Evolutionary conservation across 1,140 invertebrate species (phyloP).

Genomic region (Macrobrachium nipponense): DNA sequence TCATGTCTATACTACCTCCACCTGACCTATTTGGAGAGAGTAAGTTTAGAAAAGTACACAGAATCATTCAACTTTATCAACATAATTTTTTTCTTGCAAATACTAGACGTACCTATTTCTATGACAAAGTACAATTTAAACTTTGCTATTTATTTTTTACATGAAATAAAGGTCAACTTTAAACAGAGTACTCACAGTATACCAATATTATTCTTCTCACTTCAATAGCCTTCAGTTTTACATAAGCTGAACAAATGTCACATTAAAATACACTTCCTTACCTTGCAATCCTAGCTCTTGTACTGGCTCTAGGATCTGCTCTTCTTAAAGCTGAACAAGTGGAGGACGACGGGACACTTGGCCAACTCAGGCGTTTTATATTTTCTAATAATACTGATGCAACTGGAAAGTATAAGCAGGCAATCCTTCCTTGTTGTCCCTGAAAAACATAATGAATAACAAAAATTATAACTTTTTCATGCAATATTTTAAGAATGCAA

Average conservation of each 20-base stretch:
- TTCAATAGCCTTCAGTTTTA: too few relatives aligned
- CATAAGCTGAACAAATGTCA: neutral
- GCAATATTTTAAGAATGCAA: neutral
- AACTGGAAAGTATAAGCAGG: conserved; percentile 90
- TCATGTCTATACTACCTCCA: conserved; percentile 55
- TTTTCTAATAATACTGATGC: conserved; percentile 88
- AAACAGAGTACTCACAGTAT: too few relatives aligned
- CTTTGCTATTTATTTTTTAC: too few relatives aligned
- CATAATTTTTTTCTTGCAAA: too few relatives aligned
- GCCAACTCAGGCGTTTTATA: conserved; percentile 74
- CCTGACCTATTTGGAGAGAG: conserved; percentile 33
- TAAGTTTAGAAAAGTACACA: neutral
- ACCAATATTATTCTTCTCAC: too few relatives aligned
- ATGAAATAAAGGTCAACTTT: too few relatives aligned
- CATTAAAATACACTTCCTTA: conserved; percentile 16
- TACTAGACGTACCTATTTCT: too few relatives aligned
- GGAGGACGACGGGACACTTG: conserved; percentile 63
- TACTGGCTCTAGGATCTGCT: conserved; percentile 53
- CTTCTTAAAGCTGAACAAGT: conserved; percentile 11
- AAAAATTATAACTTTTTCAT: neutral
- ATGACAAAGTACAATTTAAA: too few relatives aligned
- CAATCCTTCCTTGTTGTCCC: conserved; percentile 87
- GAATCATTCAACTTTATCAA: neutral
- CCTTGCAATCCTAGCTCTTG: conserved; percentile 56
- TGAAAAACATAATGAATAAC: conserved; percentile 66